Percentiles rank a stretch among this genome's conserved stretches.
phyloP scores from a whole-genome alignment of 2,888 invertebrate genomes.

The Eupithecia inturbata region DNA sequence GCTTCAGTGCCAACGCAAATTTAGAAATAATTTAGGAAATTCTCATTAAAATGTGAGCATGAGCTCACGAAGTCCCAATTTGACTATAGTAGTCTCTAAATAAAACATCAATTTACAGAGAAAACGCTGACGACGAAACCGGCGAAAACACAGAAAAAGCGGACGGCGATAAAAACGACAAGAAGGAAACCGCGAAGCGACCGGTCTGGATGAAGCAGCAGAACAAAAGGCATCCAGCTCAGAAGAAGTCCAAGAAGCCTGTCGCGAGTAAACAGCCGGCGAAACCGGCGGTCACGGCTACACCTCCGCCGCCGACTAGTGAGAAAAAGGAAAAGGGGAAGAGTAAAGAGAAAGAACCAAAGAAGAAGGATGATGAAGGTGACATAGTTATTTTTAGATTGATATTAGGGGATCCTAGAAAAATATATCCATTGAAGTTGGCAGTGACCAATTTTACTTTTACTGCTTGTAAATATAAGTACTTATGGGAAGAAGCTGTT shows the following conservation, averaged over 20 bases:
- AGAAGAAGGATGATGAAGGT: conserved; percentile 70
- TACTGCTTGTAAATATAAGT: too few relatives aligned
- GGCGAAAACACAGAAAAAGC: conserved; percentile 73
- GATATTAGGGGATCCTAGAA: background rate
- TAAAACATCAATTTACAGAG: conserved; percentile 58
- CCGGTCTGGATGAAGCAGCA: conserved; percentile 76
- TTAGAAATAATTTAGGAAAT: background rate
- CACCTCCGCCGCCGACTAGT: conserved; percentile 56
- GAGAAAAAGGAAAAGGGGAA: conserved; percentile 68
- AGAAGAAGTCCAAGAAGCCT: conserved; percentile 61
- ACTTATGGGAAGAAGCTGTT: too few relatives aligned
- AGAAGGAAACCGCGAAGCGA: conserved; percentile 85
- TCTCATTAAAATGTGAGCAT: background rate
- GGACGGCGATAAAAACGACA: conserved; percentile 77
- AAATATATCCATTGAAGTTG: too few relatives aligned
- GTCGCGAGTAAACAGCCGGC: conserved; percentile 57
- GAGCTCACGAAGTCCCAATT: background rate
- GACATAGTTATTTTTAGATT: conserved; percentile 9
- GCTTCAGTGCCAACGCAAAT: background rate
- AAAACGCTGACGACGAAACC: conserved; percentile 84
- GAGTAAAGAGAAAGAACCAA: conserved; percentile 73
- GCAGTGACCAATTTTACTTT: too few relatives aligned
- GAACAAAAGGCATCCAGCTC: conserved; percentile 63
- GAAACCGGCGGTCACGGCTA: conserved; percentile 51
- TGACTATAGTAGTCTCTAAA: background rate